phyloP scores from a whole-genome alignment of 1,140 invertebrate species.

The Sitobion miscanthi region DNA sequence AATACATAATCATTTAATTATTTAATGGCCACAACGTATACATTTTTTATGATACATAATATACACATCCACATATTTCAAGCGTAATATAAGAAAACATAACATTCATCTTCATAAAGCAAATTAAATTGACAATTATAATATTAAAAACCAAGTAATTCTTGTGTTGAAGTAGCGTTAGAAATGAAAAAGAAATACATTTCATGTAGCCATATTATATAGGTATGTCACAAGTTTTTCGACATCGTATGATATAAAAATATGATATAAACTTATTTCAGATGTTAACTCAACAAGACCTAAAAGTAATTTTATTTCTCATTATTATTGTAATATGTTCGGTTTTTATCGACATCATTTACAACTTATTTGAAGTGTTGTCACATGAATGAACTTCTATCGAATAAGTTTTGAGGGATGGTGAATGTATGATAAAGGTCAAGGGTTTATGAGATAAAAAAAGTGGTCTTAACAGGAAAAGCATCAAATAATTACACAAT shows the following conservation, averaged over 20 bases:
- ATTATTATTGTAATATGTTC: neutral
- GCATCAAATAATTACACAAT: neutral
- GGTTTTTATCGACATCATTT: neutral
- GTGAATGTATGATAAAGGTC: neutral
- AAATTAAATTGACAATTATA: neutral
- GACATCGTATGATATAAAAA: neutral
- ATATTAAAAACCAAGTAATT: neutral
- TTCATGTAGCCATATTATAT: too few species aligned
- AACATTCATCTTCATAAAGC: neutral
- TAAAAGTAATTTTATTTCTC: neutral
- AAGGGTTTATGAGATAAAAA: neutral
- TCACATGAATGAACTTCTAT: neutral
- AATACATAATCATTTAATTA: neutral
- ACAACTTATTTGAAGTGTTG: neutral
- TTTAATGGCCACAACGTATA: neutral
- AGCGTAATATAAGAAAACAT: neutral
- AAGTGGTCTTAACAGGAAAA: neutral
- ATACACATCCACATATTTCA: neutral
- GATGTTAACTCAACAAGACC: neutral
- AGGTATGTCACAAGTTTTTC: neutral
- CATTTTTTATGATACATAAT: neutral
- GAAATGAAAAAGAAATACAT: neutral
- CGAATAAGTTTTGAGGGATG: neutral
- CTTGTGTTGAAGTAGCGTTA: neutral
- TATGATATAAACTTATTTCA: neutral